Evolutionary conservation across 2,113 vertebrate species (phyloP).

Genomic region (Gracilinanus agilis): DNA sequence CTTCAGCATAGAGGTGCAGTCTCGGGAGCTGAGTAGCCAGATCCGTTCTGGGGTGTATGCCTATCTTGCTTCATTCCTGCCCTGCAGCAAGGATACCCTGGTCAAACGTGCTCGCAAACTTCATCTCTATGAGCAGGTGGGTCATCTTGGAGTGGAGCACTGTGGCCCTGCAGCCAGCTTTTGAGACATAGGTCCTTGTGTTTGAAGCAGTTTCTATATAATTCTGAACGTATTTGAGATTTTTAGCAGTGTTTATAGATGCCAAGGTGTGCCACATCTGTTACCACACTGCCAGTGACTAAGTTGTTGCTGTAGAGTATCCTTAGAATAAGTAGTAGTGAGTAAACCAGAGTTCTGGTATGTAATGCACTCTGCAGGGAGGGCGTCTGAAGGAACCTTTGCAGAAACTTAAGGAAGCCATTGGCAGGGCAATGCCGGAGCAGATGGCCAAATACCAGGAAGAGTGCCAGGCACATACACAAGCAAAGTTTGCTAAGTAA

Average conservation of each 20-base stretch:
- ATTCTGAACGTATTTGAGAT: accelerated
- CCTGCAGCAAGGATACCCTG: slow-evolving; percentile 94
- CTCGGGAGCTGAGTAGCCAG: slow-evolving; percentile 89
- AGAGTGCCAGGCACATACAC: slow-evolving; percentile 89
- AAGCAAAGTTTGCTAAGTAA: slow-evolving; percentile 92
- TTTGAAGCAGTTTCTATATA: background rate
- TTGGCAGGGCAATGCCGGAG: slow-evolving; percentile 92
- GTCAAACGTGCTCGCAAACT: slow-evolving; percentile 92
- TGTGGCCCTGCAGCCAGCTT: accelerated
- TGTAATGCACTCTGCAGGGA: slow-evolving; percentile 78
- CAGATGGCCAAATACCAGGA: slow-evolving; percentile 92
- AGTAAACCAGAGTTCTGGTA: accelerated
- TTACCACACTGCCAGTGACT: background rate
- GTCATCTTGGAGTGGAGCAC: slow-evolving; percentile 38
- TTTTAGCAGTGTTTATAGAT: accelerated
- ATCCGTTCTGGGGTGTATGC: slow-evolving; percentile 92
- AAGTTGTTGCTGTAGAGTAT: accelerated
- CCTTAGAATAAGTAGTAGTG: accelerated
- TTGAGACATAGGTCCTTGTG: background rate
- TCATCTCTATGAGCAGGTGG: slow-evolving; percentile 89
- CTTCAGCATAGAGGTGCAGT: slow-evolving; percentile 92
- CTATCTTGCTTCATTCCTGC: slow-evolving; percentile 92
- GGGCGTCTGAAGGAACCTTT: slow-evolving; percentile 88
- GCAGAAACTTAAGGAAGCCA: slow-evolving; percentile 92
- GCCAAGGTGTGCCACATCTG: accelerated